These are phyloP conservation scores for Parauchenoglanis punctatus DNA, from an alignment of 2,797 vertebrate genomes.

Conservation along the genomic window DNA sequence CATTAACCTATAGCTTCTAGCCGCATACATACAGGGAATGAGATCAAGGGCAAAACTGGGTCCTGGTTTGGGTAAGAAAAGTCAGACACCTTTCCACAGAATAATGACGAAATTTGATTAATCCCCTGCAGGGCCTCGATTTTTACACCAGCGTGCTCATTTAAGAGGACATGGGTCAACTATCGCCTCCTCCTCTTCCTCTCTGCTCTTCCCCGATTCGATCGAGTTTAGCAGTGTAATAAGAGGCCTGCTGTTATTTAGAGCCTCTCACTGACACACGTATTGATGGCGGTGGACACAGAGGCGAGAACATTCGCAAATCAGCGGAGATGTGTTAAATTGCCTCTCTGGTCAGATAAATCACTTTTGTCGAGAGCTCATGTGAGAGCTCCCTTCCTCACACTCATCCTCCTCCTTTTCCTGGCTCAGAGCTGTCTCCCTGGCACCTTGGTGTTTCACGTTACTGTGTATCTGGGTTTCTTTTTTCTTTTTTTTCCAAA, in stretches of 20 bases:
- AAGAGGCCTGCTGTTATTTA: constrained; percentile 61
- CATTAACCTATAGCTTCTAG: not conserved
- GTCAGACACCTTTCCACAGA: constrained; percentile 34
- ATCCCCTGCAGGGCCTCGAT: constrained; percentile 38
- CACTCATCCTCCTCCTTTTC: constrained; percentile 36
- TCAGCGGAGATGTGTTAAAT: constrained; percentile 68
- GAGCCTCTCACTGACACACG: constrained; percentile 63
- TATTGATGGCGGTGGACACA: constrained; percentile 68
- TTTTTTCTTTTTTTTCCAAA: not conserved
- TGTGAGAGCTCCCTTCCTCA: constrained; percentile 35
- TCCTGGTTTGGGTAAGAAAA: not conserved
- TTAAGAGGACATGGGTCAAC: constrained; percentile 44
- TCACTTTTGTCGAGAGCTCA: constrained; percentile 60
- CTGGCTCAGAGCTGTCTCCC: constrained; percentile 61
- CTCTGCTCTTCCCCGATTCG: constrained; percentile 27
- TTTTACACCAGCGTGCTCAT: constrained; percentile 47
- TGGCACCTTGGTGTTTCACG: constrained; percentile 35
- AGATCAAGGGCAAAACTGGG: not conserved
- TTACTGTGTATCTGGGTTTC: not conserved
- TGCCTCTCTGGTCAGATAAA: constrained; percentile 71
- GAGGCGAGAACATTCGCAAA: constrained; percentile 69
- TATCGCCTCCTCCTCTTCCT: constrained; percentile 23
- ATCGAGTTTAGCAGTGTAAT: constrained; percentile 58
- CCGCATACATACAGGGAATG: constrained; percentile 10
- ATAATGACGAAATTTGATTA: constrained; percentile 47